Evolutionary conservation across 2,113 vertebrate species (phyloP).

Genomic region (Zosterops lateralis): DNA sequence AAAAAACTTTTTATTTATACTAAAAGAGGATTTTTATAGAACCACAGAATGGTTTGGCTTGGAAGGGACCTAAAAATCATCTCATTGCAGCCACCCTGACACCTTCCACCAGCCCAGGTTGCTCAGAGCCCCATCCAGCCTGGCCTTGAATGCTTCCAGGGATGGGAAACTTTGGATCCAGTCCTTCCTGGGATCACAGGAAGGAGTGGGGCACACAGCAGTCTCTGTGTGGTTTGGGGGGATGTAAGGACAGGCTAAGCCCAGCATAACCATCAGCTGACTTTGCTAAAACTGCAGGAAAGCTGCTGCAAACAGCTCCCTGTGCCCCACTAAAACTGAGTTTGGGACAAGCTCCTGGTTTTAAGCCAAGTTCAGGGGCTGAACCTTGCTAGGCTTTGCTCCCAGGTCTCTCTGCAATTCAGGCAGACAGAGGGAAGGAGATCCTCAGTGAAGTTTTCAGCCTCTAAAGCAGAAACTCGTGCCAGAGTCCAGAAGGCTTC

Average conservation of each 20-base stretch:
- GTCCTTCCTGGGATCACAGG: background rate
- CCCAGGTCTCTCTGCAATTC: background rate
- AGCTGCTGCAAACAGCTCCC: background rate
- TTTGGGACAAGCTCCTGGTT: background rate
- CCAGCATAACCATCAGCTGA: background rate
- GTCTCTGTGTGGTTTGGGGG: background rate
- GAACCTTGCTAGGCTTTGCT: background rate
- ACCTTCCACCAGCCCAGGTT: background rate
- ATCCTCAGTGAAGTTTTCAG: background rate
- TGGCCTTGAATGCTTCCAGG: background rate
- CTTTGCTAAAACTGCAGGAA: background rate
- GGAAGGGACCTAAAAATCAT: background rate
- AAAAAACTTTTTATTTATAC: background rate
- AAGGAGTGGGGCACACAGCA: background rate
- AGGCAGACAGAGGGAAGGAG: background rate
- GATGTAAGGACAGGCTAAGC: background rate
- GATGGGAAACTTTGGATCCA: background rate
- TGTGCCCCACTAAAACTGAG: background rate
- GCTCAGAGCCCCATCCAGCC: background rate
- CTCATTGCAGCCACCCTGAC: background rate
- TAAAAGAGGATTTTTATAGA: background rate
- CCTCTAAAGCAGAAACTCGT: background rate
- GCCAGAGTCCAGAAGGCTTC: background rate
- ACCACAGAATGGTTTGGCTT: background rate
- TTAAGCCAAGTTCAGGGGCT: background rate